A percentile compares a stretch with the other conserved stretches of the same genome.
phyloP scores from a whole-genome alignment of 2,888 invertebrate species.

The Trisateles emortualis region DNA sequence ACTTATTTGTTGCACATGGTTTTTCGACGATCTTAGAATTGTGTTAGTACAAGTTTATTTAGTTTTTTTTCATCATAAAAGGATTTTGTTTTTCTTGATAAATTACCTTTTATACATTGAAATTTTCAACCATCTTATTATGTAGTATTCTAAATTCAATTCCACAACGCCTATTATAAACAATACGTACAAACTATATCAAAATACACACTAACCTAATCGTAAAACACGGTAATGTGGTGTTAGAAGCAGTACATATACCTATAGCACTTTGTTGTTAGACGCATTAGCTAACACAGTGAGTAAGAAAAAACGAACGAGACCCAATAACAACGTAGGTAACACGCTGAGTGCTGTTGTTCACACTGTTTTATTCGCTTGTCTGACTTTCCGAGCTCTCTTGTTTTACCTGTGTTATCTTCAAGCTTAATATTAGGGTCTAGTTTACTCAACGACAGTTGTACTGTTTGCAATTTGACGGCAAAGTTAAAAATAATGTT shows the following conservation, averaged over 20 bases:
- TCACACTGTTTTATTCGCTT: conserved; percentile 42
- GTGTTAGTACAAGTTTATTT: too few relatives aligned
- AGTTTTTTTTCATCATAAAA: too few relatives aligned
- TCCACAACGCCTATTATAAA: too few relatives aligned
- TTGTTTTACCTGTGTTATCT: conserved; percentile 36
- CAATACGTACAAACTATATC: too few relatives aligned
- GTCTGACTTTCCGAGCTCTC: conserved; percentile 43
- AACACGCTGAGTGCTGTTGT: conserved; percentile 41
- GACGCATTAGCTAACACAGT: conserved; percentile 36
- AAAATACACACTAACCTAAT: too few relatives aligned
- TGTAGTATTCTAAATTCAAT: too few relatives aligned
- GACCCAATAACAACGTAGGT: conserved; percentile 38
- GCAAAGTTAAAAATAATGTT: conserved; percentile 15
- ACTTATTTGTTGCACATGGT: too few relatives aligned
- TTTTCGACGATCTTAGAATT: too few relatives aligned
- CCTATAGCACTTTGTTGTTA: conserved; percentile 13
- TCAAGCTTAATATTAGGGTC: conserved; percentile 31
- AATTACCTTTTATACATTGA: too few relatives aligned
- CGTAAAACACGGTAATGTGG: background rate
- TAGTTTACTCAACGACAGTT: conserved; percentile 31
- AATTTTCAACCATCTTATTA: too few relatives aligned
- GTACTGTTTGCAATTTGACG: conserved; percentile 16
- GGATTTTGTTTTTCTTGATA: too few relatives aligned
- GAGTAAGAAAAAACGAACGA: conserved; percentile 32
- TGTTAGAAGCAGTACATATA: background rate